phyloP scores from a whole-genome alignment of 1,140 invertebrate species.

The Diploscapter pachys region DNA sequence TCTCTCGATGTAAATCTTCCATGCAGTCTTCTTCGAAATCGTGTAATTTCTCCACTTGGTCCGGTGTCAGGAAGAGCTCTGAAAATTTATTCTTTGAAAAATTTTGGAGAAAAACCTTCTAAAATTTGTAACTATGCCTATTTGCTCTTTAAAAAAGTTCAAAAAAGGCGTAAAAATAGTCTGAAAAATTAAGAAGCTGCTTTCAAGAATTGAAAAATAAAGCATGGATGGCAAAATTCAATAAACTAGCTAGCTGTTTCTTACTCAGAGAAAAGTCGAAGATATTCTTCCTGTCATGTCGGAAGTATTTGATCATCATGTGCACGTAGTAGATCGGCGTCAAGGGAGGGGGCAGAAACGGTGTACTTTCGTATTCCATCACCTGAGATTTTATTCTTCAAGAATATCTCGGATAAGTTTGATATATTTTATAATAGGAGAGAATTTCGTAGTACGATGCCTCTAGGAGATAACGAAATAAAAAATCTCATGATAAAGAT shows the following conservation, averaged over 20 bases:
- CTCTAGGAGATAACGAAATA: no score
- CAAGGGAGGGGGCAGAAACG: conserved; percentile 85
- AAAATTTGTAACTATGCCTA: no score
- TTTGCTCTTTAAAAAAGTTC: no score
- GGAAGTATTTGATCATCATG: conserved; percentile 71
- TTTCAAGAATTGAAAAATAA: not conserved
- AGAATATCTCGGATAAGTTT: not conserved
- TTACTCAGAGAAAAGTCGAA: conserved; percentile 82
- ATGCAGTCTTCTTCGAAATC: conserved; percentile 96
- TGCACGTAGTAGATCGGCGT: conserved; percentile 85
- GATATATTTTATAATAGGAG: not conserved
- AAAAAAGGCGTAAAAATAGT: no score
- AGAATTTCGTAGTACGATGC: not conserved
- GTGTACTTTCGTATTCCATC: conserved; percentile 95
- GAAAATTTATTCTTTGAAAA: conserved; percentile 25
- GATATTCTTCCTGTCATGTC: conserved; percentile 67
- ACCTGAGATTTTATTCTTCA: conserved; percentile 63
- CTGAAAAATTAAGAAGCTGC: not conserved
- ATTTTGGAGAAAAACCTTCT: not conserved
- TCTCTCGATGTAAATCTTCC: conserved; percentile 62
- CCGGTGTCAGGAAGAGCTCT: conserved; percentile 82
- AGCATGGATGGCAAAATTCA: not conserved
- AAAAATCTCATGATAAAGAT: no score
- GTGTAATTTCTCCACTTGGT: conserved; percentile 85
- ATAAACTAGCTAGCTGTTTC: not conserved